phyloP scores from a whole-genome alignment of 1,140 invertebrate genomes.

The Metaphire vulgaris region DNA sequence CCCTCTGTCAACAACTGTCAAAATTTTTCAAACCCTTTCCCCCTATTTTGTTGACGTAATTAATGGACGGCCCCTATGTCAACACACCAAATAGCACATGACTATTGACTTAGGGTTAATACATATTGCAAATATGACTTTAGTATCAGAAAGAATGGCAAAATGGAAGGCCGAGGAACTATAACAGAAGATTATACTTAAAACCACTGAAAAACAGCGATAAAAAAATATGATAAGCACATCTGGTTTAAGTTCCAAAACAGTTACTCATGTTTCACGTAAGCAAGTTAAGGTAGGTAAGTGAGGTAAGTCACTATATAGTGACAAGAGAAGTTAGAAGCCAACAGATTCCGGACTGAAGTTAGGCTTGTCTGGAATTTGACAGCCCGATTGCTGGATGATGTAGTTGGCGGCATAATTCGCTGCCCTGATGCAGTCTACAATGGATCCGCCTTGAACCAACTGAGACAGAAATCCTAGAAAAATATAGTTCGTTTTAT shows the following conservation, averaged over 20 bases:
- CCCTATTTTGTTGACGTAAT: no score
- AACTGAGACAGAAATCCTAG: constrained; percentile 75
- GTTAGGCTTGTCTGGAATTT: constrained; percentile 31
- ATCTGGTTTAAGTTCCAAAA: no score
- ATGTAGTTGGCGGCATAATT: constrained; percentile 32
- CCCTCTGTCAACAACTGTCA: no score
- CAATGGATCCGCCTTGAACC: constrained; percentile 68
- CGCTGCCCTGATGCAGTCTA: constrained; percentile 77
- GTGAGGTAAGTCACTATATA: no score
- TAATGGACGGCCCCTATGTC: no score
- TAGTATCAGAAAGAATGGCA: background rate
- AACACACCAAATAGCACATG: no score
- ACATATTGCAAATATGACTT: background rate
- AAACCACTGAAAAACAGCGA: no score
- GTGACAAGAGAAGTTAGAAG: constrained; percentile 4
- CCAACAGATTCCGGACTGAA: constrained; percentile 29
- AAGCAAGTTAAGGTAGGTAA: background rate
- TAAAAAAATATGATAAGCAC: no score
- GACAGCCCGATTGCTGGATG: constrained; percentile 29
- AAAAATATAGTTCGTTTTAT: constrained; percentile 22
- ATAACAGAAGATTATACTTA: no score
- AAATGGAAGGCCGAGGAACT: background rate
- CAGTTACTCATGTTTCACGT: no score
- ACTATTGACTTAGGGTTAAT: no score
- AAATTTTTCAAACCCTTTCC: no score